A percentile compares a stretch with the other conserved stretches of the same genome.
phyloP scores from a whole-genome alignment of 2,797 vertebrate species.

The Meriones psammophilus region DNA sequence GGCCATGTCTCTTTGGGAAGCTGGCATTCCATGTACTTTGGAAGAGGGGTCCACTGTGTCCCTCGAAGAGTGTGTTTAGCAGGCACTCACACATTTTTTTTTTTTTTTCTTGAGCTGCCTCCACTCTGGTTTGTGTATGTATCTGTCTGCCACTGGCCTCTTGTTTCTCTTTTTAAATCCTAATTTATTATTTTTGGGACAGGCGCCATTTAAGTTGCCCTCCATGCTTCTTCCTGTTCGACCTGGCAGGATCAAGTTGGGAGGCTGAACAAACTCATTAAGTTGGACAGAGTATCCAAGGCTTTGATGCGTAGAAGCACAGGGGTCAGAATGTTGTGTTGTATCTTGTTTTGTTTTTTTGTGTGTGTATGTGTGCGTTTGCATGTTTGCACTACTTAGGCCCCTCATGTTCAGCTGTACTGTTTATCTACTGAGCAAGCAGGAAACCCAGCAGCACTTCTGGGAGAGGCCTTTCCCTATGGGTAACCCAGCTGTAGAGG shows the following conservation, averaged over 20 bases:
- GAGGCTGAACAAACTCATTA: conserved; percentile 77
- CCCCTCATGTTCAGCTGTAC: conserved; percentile 22
- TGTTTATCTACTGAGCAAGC: conserved; percentile 55
- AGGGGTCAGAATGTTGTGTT: conserved; percentile 42
- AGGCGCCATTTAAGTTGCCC: conserved; percentile 78
- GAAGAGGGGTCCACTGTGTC: not conserved
- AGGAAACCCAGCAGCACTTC: conserved; percentile 34
- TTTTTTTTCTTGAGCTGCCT: not conserved
- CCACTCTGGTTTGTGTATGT: conserved; percentile 16
- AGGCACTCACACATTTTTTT: not conserved
- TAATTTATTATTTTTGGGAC: conserved; percentile 65
- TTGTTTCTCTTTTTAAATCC: not conserved
- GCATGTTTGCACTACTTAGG: conserved; percentile 74
- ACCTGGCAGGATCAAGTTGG: conserved; percentile 75
- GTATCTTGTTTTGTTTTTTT: not conserved
- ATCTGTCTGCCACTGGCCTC: conserved; percentile 18
- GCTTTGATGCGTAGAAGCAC: conserved; percentile 62
- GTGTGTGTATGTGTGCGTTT: conserved; percentile 54
- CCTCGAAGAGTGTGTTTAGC: not conserved
- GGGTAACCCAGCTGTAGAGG: not conserved
- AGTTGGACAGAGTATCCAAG: conserved; percentile 68
- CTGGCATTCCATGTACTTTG: conserved; percentile 6
- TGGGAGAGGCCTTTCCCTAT: not conserved
- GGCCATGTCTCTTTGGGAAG: conserved; percentile 40
- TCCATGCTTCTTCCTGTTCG: conserved; percentile 73